Evolutionary conservation across 2,113 vertebrate genomes (phyloP).

Genomic region (Paramormyrops kingsleyae): DNA sequence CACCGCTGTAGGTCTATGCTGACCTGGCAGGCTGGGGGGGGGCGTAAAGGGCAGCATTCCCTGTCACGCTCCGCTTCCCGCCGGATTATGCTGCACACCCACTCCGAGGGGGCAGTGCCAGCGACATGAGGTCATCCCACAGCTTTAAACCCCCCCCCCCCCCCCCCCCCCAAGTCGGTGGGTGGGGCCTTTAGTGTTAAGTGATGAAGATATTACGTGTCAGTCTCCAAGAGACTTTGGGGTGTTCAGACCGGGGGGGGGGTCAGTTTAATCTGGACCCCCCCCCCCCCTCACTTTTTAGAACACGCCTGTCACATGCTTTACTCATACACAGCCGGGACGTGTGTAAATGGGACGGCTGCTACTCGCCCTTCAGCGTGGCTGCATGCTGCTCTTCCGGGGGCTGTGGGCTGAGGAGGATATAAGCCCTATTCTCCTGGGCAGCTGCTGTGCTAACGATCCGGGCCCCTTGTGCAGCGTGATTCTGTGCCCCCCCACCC

Average conservation of each 20-base stretch:
- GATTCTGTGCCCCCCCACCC: background rate
- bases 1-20: background rate
- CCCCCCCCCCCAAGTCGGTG: background rate
- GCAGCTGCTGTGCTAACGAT: background rate
- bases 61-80: conserved; percentile 39
- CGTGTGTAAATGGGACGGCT: too few species aligned
- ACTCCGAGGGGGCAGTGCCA: background rate
- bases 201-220: background rate
- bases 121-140: background rate
- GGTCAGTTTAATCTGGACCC: background rate
- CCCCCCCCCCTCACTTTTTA: too few species aligned
- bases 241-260: background rate
- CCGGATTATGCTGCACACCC: conserved; percentile 10
- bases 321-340: background rate
- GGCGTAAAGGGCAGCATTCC: conserved; percentile 18
- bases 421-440: background rate
- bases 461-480: background rate
- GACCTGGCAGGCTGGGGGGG: background rate
- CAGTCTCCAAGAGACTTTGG: background rate
- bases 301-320: background rate
- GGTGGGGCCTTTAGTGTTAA: background rate
- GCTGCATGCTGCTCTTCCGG: background rate
- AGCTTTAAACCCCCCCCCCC: background rate
- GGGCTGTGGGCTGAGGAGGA: background rate
- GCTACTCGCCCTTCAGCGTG: too few species aligned